A percentile compares a stretch with the other conserved stretches of the same genome.
These are phyloP conservation scores for Drosophila trichaetosa DNA, from an alignment of 2,888 invertebrate species.

Conservation along the genomic window DNA sequence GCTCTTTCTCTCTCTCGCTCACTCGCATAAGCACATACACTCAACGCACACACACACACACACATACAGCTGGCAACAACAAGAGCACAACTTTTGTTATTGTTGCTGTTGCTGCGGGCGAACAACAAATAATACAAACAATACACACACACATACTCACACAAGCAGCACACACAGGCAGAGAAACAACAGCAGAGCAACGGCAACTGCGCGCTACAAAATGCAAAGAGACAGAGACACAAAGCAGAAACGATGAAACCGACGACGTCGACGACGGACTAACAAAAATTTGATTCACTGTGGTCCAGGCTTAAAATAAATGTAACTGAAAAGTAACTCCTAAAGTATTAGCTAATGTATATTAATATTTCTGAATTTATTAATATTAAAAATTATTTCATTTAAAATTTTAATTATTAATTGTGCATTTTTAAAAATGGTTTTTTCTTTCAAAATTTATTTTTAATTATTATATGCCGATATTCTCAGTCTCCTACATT, in stretches of 20 bases:
- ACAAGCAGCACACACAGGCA: slow-evolving; percentile 18
- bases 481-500: neutral
- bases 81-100: slow-evolving; percentile 61
- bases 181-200: slow-evolving; percentile 59
- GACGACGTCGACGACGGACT: slow-evolving; percentile 31
- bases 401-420: neutral
- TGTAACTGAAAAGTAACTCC: slow-evolving; percentile 5
- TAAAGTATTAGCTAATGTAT: neutral
- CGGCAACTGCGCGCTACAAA: slow-evolving; percentile 78
- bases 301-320: slow-evolving; percentile 26
- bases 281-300: slow-evolving; percentile 59
- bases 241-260: slow-evolving; percentile 46
- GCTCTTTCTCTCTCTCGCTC: slow-evolving; percentile 43
- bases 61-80: slow-evolving; percentile 70
- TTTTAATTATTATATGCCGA: neutral
- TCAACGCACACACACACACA: slow-evolving; percentile 20
- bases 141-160: slow-evolving; percentile 55
- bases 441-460: neutral
- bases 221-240: slow-evolving; percentile 73
- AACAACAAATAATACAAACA: slow-evolving; percentile 80
- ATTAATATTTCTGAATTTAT: neutral
- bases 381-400: neutral
- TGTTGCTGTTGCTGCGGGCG: slow-evolving; percentile 67
- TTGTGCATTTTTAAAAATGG: neutral
- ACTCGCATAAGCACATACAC: slow-evolving; percentile 30